Percentiles rank a stretch among this genome's conserved stretches.
Conservation (phyloP, 2,888 invertebrate species). For the Tryphoninae sp. region DNA sequence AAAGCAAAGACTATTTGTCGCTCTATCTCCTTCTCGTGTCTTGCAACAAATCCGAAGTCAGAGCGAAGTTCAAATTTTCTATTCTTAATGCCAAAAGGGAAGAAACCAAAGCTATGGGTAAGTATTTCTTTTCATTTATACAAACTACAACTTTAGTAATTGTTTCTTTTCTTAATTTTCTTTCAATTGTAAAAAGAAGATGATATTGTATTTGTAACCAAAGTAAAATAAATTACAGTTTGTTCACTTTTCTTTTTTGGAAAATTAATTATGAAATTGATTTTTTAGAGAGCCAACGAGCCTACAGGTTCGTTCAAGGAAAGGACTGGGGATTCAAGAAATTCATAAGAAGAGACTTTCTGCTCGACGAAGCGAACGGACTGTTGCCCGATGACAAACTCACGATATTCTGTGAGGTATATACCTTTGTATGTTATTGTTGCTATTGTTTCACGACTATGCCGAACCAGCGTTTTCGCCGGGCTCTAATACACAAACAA, state of each 20-base stretch:
- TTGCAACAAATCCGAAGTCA: slow-evolving; percentile 99
- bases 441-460: slow-evolving; percentile 63
- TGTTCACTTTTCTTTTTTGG: not conserved
- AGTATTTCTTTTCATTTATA: slow-evolving; percentile 68
- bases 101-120: slow-evolving; percentile 99
- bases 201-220: too few species aligned
- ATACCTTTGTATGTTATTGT: slow-evolving; percentile 77
- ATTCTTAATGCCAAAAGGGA: slow-evolving; percentile 99
- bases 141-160: not conserved
- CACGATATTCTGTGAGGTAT: slow-evolving; percentile 99
- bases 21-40: slow-evolving; percentile 99
- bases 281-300: slow-evolving; percentile 89
- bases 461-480: slow-evolving; percentile 56
- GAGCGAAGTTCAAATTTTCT: slow-evolving; percentile 99
- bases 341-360: slow-evolving; percentile 98
- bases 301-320: slow-evolving; percentile 99
- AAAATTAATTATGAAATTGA: slow-evolving; percentile 13
- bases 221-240: not conserved
- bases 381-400: slow-evolving; percentile 99
- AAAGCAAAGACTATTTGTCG: slow-evolving; percentile 99
- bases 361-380: slow-evolving; percentile 99
- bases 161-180: not conserved
- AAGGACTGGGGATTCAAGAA: slow-evolving; percentile 99
- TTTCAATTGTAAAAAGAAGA: too few species aligned
- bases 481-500: slow-evolving; percentile 49